Base-by-base conservation (phyloP, 2,888 invertebrate species). In the Andrena hattorfiana region DNA sequence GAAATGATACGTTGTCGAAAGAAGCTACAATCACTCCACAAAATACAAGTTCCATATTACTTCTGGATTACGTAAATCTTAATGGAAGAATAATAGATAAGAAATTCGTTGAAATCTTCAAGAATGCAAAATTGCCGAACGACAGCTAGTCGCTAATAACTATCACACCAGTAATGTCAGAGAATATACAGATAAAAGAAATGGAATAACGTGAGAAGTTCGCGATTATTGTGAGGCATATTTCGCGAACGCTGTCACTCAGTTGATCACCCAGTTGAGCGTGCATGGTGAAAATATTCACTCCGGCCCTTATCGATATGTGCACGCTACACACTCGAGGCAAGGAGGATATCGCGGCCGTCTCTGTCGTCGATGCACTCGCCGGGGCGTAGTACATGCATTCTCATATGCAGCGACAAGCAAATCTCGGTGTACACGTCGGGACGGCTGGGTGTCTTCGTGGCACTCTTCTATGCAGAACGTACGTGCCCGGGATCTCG, bases 401-500 rank as follows among this genome's bases (percentile, higher is more conserved):
- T 84, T 77, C 77, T 85, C 81, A 84, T 84, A 85, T 81, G 71
- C 85, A 56, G 56, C 77, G 84, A 84, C 84, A 84, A 84, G 76
- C 73, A 71, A 84, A 84, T 84, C 84, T 73, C 84, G 69, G 54
- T 54, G 77, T 62, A 77, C 74, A n/a, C 70, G 73, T 23, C 56
- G 69, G 48, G 77, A 63, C 77, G 72, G 70, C n/a, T 73, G 28
- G 62, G 51, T 48, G 49, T 63, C 70, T 28, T 56, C 48, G 16
- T 51, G 13, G 60, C 48, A 28, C 30, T 75, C 28, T 48, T 42
- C 51, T 59, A 71, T 70, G 60, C 30, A 54, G 30, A 30, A 30
- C 32, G 80, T 83, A 83, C 83, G 83, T 83, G 83, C 77, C 32
- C 32, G 13, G 77, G 69, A 73, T 83, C 69, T 35, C 35, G 68